These are phyloP conservation scores for Lytechinus variegatus DNA, from an alignment of 35 echinoderm and acorn worm genomes.

Conservation along the genomic window DNA sequence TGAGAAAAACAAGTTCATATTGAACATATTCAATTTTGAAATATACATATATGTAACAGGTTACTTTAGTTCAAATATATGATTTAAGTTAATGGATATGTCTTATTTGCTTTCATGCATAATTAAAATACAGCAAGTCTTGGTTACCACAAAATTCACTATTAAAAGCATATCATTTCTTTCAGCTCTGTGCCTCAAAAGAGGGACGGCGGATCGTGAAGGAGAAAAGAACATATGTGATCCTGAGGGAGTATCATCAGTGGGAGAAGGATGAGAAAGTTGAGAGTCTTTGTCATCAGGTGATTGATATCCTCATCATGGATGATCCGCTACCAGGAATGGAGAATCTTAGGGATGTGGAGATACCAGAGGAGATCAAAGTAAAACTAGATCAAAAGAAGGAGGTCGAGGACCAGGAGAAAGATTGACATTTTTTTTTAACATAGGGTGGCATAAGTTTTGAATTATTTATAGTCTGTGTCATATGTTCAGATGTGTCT, in stretches of 20 bases:
- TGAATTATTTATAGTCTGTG: no score
- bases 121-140: no score
- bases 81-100: no score
- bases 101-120: no score
- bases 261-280: conserved; percentile 72
- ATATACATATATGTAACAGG: no score
- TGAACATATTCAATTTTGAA: no score
- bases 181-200: conserved; percentile 87
- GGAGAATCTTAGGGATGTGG: conserved; percentile 78
- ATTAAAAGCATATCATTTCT: background rate
- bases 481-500: no score
- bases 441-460: no score
- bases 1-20: no score
- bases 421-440: background rate
- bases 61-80: no score
- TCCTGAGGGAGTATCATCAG: conserved; percentile 79
- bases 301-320: conserved; percentile 78
- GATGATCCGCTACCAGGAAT: conserved; percentile 86
- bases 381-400: background rate
- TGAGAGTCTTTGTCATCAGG: conserved; percentile 46
- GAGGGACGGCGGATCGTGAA: conserved; percentile 76
- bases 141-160: no score
- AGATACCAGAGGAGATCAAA: conserved; percentile 71
- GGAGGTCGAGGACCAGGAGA: background rate
- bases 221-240: conserved; percentile 81